These are phyloP conservation scores for Rhodeus uyekii DNA, from an alignment of 2,797 vertebrate species.

Conservation along the genomic window DNA sequence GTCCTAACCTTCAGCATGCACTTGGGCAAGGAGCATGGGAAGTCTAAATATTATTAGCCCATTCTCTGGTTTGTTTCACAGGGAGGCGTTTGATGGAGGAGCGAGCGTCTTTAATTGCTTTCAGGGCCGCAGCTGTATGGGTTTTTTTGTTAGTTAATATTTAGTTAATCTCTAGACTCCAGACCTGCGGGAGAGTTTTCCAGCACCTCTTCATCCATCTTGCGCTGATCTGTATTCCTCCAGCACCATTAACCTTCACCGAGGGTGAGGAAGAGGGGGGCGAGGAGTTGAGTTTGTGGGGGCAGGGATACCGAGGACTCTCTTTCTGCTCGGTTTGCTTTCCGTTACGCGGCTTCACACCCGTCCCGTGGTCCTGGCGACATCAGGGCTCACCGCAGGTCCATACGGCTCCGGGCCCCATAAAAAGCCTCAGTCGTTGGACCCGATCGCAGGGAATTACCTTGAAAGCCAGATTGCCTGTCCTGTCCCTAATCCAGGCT, in stretches of 20 bases:
- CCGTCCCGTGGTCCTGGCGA: conserved; percentile 41
- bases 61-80: conserved; percentile 31
- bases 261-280: conserved; percentile 55
- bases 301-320: conserved; percentile 40
- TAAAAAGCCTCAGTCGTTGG: conserved; percentile 44
- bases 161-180: conserved; percentile 62
- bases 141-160: conserved; percentile 59
- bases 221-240: conserved; percentile 64
- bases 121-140: conserved; percentile 59
- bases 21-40: conserved; percentile 19
- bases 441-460: conserved; percentile 46
- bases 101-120: conserved; percentile 49
- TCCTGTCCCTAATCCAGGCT: conserved; percentile 56
- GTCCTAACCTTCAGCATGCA: conserved; percentile 13
- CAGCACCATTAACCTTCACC: conserved; percentile 76
- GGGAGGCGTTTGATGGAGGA: conserved; percentile 43
- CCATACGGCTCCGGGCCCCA: conserved; percentile 44
- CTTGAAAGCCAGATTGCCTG: conserved; percentile 53
- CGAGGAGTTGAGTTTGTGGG: background rate
- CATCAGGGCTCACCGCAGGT: conserved; percentile 54
- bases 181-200: conserved; percentile 59
- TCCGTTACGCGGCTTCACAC: conserved; percentile 29
- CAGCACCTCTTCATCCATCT: conserved; percentile 53
- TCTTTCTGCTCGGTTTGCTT: conserved; percentile 34
- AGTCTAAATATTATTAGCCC: conserved; percentile 39